Evolutionary conservation across 2,113 vertebrate genomes (phyloP), one percentile per base, ranked within the genome.

Genomic region (Chaenogobius annularis): DNA sequence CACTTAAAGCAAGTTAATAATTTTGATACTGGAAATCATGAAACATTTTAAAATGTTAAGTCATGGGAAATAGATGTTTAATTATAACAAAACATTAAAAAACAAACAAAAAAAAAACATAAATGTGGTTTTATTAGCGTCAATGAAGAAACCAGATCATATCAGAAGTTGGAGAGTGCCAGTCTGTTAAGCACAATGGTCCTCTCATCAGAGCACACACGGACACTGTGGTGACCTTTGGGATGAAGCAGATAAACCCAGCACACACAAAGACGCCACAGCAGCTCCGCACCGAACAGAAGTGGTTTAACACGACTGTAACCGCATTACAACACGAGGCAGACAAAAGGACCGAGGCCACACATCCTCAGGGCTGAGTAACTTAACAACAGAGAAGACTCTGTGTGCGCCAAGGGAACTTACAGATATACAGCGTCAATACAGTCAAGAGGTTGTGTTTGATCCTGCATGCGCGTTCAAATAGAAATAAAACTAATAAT

Each of bases 101-200:
- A n/a, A n/a, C n/a, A n/a, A n/a, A n/a, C n/a, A n/a, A n/a, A n/a
- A 50, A 19, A 17, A 7, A 1, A 7, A 50, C 17, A 19, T 1
- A 1, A 52, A 52, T 52, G 48, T 1, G 14, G 7, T 52, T 52
- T n/a, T 8, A 19, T 20, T 19, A 54, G 50, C n/a, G 50, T 50
- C 6, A 19, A 50, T 0, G 47, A 50, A 19, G 5, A 50, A 50
- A 19, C 15, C 5, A 19, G 4, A 6, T 19, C 0, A n/a, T 10
- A 10, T 54, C 50, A 11, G 61, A 11, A 8, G 31, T 43, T 63
- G 1, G 68, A 56, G 72, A 61, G 66, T 19, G 37, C 71, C 72
- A 40, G 62, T 69, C 56, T 44, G 43, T 63, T 23, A 44, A 15
- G 11, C 75, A 85, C 79, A 85, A 79, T 87, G 75, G 54, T 75